Conservation (phyloP, 1,140 invertebrate genomes). For the Aplysia californica region DNA sequence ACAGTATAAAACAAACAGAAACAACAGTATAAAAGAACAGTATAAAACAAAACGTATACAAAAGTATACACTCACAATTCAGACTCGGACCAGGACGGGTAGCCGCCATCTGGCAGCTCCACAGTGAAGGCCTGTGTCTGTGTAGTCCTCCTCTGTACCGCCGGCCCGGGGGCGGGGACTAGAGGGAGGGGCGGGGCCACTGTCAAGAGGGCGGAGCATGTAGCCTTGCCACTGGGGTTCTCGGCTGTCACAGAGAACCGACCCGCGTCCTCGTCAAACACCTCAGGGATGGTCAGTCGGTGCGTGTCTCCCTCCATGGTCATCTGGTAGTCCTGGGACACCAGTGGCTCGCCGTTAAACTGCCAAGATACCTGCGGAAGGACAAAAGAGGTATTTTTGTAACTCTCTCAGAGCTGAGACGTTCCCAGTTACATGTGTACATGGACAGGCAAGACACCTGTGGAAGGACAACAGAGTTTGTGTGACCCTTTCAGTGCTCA, state of each 20-base stretch:
- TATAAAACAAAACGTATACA: too few relatives aligned
- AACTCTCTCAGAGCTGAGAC: too few relatives aligned
- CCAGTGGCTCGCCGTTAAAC: conserved; percentile 78
- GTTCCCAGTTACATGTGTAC: too few relatives aligned
- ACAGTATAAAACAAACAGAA: too few relatives aligned
- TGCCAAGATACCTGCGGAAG: conserved; percentile 76
- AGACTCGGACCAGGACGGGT: conserved; percentile 26
- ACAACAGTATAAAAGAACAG: too few relatives aligned
- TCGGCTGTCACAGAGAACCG: conserved; percentile 67
- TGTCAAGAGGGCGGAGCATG: conserved; percentile 65
- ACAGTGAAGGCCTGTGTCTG: not conserved
- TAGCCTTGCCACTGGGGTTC: conserved; percentile 69
- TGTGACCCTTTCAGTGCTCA: too few relatives aligned
- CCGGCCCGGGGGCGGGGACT: conserved; percentile 13
- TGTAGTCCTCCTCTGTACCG: not conserved
- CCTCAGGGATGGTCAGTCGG: conserved; percentile 72
- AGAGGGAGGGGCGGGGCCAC: conserved; percentile 60
- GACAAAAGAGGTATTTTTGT: too few relatives aligned
- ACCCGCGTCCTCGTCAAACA: conserved; percentile 65
- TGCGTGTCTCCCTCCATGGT: conserved; percentile 79
- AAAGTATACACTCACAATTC: conserved; percentile 26
- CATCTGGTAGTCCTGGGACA: conserved; percentile 77
- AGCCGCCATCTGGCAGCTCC: conserved; percentile 1
- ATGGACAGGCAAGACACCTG: too few relatives aligned
- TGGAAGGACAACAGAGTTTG: too few relatives aligned